Evolutionary conservation across 2,888 invertebrate species (phyloP), one percentile per base, ranked within the genome.

Genomic region (Argyra leucocephala): DNA sequence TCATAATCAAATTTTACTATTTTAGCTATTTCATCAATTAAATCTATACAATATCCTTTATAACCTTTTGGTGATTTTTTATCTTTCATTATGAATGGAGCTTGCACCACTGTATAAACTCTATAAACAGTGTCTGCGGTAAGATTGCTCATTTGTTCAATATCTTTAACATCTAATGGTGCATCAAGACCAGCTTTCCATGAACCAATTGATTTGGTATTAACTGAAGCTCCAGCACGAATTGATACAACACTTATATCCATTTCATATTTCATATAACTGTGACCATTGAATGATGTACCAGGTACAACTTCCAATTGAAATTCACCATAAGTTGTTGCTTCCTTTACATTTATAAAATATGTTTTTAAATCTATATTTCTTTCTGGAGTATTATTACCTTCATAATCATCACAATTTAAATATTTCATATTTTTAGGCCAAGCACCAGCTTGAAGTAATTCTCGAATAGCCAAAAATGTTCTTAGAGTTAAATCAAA

Each of bases 21-120:
- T 66, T 88, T 83, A 37, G 90, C 87, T 66, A 98, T 94, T 76
- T 91, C 88, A 71, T 95, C 85, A 48, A 98, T 88, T 22, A 98
- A 82, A 75, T 98, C 97, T 68, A 97, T 93, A 76, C 97, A 98
- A 76, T 96, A 98, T 9, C 98, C 98, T 70, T 83, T 85, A 70
- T 84, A 88, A 10, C 86, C 86, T 76, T 86, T 88, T 0, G 86
- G 85, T 0, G 85, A 81, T 0, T 78, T 82, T 61, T 86, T 83
- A 72, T 90, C 88, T 75, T 83, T 83, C 75, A 90, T 88, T 59
- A 93, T 86, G 73, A 93, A 93, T 0, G 93, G 93, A 67, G 88
- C 84, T 88, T 92, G 91, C 87, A 89, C 84, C 26, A 93, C 88
- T 0, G 93, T 92, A 63, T 90, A 90, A 64, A 96, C 86, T 70